Evolutionary conservation across 2,888 invertebrate species (phyloP).

Genomic region (Drosophila nr. fundita): DNA sequence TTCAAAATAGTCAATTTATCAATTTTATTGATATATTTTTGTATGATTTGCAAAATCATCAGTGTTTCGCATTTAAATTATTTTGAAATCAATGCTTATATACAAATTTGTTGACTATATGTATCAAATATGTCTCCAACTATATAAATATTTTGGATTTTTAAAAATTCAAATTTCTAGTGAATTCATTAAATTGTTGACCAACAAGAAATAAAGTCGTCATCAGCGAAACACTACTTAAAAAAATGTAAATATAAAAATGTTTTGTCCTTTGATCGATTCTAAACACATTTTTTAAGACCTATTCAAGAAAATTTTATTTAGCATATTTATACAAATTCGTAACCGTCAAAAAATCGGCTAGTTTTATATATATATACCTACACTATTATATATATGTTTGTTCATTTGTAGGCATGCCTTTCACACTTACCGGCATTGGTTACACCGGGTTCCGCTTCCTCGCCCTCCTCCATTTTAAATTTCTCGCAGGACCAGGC

Average conservation of each 20-base stretch:
- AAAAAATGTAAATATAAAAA: background rate
- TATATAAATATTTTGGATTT: background rate
- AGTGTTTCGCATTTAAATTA: background rate
- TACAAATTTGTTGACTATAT: background rate
- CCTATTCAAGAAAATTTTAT: background rate
- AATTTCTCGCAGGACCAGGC: constrained; percentile 99
- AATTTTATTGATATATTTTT: background rate
- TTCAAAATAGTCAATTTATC: background rate
- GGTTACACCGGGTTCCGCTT: constrained; percentile 87
- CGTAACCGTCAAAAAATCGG: background rate
- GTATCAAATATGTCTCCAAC: background rate
- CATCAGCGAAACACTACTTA: background rate
- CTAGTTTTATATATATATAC: background rate
- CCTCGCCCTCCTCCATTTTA: constrained; percentile 98
- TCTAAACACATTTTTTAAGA: background rate
- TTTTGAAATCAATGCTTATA: background rate
- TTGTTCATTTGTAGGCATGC: background rate
- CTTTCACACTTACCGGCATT: constrained; percentile 84
- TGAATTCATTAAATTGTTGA: background rate
- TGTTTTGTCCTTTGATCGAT: background rate
- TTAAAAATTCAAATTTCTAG: background rate
- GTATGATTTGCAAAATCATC: background rate
- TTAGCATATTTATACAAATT: too few relatives aligned
- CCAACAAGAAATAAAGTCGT: background rate
- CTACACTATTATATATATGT: background rate